These are phyloP conservation scores for Acipenser transmontanus DNA, from an alignment of 2,797 vertebrate species.

Conservation along the genomic window DNA sequence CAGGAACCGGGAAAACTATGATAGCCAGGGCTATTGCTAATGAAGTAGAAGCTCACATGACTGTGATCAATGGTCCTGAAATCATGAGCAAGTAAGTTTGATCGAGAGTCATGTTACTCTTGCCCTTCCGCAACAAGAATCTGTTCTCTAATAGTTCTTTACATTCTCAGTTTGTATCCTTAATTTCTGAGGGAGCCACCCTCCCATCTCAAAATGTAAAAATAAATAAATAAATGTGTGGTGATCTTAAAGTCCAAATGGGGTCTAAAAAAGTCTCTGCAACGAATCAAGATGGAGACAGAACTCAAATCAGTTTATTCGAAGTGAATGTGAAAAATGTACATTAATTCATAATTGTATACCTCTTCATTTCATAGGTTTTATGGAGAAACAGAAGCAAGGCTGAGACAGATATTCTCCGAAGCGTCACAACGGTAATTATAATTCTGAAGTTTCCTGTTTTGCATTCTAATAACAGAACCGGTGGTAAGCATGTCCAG, in stretches of 20 bases:
- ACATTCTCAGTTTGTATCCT: background rate
- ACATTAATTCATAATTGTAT: background rate
- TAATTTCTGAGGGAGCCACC: too few relatives aligned
- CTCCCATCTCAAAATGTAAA: too few relatives aligned
- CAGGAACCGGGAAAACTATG: conserved; percentile 94
- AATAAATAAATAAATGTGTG: too few relatives aligned
- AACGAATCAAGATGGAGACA: background rate
- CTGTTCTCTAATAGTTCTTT: background rate
- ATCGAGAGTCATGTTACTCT: too few relatives aligned
- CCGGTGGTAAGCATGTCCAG: too few relatives aligned
- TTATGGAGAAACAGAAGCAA: conserved; percentile 89
- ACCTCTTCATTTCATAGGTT: conserved; percentile 60
- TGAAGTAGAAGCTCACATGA: conserved; percentile 82
- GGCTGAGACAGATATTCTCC: conserved; percentile 81
- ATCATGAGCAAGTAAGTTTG: conserved; percentile 90
- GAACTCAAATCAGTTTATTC: too few relatives aligned
- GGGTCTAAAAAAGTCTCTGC: background rate
- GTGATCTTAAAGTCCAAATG: too few relatives aligned
- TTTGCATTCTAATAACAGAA: background rate
- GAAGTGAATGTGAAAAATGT: too few relatives aligned
- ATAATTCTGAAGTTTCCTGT: background rate
- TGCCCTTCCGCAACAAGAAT: background rate
- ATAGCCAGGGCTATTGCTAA: conserved; percentile 87
- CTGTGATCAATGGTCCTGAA: conserved; percentile 90
- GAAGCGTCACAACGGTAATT: conserved; percentile 78